Base-by-base conservation (phyloP, 2,888 invertebrate species). In the Dryadula phaetusa region DNA sequence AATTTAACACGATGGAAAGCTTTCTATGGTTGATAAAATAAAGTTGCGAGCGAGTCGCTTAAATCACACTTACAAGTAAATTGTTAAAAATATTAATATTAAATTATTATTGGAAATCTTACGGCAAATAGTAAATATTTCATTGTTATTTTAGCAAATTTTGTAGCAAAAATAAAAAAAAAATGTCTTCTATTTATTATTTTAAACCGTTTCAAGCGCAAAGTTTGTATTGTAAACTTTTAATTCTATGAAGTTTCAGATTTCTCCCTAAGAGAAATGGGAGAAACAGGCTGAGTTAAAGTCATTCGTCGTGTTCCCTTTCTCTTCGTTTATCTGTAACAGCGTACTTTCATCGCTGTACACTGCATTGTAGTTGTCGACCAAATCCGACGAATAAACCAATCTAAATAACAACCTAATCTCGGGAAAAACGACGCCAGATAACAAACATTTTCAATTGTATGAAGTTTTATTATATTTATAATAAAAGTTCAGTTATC, bases 271-370 rank as follows among this genome's bases (percentile, higher is more conserved):
- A 66, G 67, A 67, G 61, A 64, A 67, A 61, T 54, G 32, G 53
- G 66, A 66, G 63, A 70, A 73, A 74, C 73, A 64, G 71, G 67
- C 71, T 71, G 68, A 66, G 64, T 66, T 66, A 66, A 68, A 71
- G 66, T 58, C 75, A 69, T 68, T 72, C 72, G 67, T 72, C 72
- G 68, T 72, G 73, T 72, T 72, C 74, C 76, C 76, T 76, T 76
- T 76, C 76, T 75, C 75, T 75, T 70, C 63, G 74, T 73, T 72
- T 75, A 75, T 75, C 75, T 71, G 67, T 69, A 71, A 73, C 71
- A 72, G 70, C 70, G 61, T 61, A 76, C 76, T 76, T 76, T 76
- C 76, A 76, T 76, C 75, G 73, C 62, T 25, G 53, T 64, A 67
- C 62, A 67, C 61, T 69, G 71, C 69, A 71, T 73, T 72, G 72